Evolutionary conservation across 1,140 invertebrate genomes (phyloP).

Genomic region (Neomicropteryx cornuta): DNA sequence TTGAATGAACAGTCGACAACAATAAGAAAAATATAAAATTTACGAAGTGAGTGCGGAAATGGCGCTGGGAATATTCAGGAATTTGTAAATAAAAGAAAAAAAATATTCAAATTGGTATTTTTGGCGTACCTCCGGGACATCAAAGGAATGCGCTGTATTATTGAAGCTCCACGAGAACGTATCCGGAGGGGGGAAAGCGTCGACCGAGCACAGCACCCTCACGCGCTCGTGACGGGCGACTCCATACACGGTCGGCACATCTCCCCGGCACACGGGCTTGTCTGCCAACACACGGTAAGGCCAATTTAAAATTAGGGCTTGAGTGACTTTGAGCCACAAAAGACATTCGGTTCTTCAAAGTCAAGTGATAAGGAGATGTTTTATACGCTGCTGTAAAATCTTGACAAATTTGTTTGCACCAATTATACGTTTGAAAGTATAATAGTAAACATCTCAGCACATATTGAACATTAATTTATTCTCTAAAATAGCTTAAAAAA

Average conservation of each 20-base stretch:
- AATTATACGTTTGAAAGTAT: too few species aligned
- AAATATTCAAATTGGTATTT: too few species aligned
- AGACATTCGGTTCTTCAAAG: slow-evolving; percentile 3
- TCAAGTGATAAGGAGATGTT: not conserved
- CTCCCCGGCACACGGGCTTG: slow-evolving; percentile 69
- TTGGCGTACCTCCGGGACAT: slow-evolving; percentile 48
- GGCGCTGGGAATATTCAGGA: too few species aligned
- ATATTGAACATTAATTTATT: too few species aligned
- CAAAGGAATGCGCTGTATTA: slow-evolving; percentile 70
- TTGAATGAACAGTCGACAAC: too few species aligned
- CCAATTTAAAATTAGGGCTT: not conserved
- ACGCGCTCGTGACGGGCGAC: slow-evolving; percentile 75
- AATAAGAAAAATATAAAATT: too few species aligned
- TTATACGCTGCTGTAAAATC: too few species aligned
- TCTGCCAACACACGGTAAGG: slow-evolving; percentile 53
- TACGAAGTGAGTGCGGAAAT: too few species aligned
- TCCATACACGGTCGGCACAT: slow-evolving; percentile 71
- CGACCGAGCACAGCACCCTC: slow-evolving; percentile 72
- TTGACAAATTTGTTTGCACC: too few species aligned
- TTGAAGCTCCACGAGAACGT: slow-evolving; percentile 85
- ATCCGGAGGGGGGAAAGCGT: slow-evolving; percentile 72
- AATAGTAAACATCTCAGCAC: too few species aligned
- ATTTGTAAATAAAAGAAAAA: too few species aligned
- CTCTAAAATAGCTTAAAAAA: too few species aligned
- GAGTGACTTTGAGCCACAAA: not conserved